phyloP scores from a whole-genome alignment of 2,888 invertebrate genomes.

The Pammene fasciana region DNA sequence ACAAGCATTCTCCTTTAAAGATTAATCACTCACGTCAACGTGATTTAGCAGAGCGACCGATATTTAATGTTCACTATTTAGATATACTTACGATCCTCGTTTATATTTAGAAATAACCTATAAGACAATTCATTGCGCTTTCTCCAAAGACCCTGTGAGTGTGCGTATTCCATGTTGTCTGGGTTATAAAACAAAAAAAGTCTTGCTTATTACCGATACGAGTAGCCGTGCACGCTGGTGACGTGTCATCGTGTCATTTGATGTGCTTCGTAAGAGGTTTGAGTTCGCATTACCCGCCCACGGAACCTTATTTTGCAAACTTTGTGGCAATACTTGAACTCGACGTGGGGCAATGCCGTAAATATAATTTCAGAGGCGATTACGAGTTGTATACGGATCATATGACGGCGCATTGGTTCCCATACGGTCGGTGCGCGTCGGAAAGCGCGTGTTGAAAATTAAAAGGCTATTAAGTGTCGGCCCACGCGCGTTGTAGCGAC shows the following conservation, averaged over 20 bases:
- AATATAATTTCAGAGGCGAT: constrained; percentile 58
- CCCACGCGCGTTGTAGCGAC: constrained; percentile 66
- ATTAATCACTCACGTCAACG: constrained; percentile 80
- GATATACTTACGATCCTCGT: constrained; percentile 67
- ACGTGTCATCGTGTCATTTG: constrained; percentile 21
- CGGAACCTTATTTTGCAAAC: constrained; percentile 34
- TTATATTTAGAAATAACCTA: constrained; percentile 76
- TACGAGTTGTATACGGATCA: constrained; percentile 52
- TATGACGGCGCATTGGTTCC: constrained; percentile 63
- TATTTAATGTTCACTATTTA: constrained; percentile 80
- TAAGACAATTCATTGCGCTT: constrained; percentile 59
- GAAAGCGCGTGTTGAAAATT: constrained; percentile 75
- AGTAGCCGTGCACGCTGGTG: constrained; percentile 3
- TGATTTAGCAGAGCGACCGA: constrained; percentile 82
- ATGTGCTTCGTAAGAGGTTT: constrained; percentile 16
- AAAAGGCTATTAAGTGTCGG: constrained; percentile 74
- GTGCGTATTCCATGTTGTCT: background rate
- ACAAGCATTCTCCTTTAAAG: constrained; percentile 79
- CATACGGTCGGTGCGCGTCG: constrained; percentile 54
- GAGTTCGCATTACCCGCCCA: constrained; percentile 32
- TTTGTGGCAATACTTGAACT: constrained; percentile 32
- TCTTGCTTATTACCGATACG: constrained; percentile 9
- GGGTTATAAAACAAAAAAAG: background rate
- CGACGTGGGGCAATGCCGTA: constrained; percentile 38
- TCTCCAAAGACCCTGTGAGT: background rate